A percentile compares a stretch with the other conserved stretches of the same genome.
phyloP scores from a whole-genome alignment of 2,797 vertebrate genomes.

The Rhabdomys pumilio region DNA sequence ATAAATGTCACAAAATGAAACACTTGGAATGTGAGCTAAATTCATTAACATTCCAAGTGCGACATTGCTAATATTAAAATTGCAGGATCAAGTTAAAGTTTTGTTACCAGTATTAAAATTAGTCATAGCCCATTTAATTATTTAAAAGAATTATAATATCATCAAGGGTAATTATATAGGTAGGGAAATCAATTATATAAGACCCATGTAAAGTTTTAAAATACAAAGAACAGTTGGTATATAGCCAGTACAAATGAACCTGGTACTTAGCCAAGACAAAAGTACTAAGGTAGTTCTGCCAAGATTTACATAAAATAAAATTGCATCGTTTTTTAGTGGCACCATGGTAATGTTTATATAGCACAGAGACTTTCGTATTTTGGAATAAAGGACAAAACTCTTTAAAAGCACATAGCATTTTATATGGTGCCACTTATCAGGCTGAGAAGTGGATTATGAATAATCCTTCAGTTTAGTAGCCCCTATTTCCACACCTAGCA shows the following conservation, averaged over 20 bases:
- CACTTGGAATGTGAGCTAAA: constrained; percentile 66
- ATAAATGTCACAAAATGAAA: constrained; percentile 75
- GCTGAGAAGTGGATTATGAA: neutral
- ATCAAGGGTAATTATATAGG: constrained; percentile 77
- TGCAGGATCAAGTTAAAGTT: constrained; percentile 74
- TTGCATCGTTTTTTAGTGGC: constrained; percentile 15
- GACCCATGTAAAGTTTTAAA: constrained; percentile 63
- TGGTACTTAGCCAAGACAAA: constrained; percentile 73
- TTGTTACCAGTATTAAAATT: constrained; percentile 75
- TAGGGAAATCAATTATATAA: constrained; percentile 75
- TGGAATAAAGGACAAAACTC: constrained; percentile 36
- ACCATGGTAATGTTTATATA: constrained; percentile 49
- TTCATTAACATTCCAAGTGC: constrained; percentile 72
- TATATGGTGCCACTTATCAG: constrained; percentile 30
- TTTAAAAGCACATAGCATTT: constrained; percentile 53
- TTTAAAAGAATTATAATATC: constrained; percentile 77
- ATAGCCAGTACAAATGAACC: constrained; percentile 52
- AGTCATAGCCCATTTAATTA: constrained; percentile 73
- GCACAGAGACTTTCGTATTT: constrained; percentile 62
- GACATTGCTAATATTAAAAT: constrained; percentile 72
- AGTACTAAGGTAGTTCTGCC: constrained; percentile 43
- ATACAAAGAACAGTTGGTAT: constrained; percentile 66
- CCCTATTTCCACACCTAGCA: neutral
- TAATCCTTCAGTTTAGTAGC: constrained; percentile 15
- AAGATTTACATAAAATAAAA: constrained; percentile 72